Evolutionary conservation across 2,113 vertebrate species (phyloP).

Genomic region (Bubalus kerabau): DNA sequence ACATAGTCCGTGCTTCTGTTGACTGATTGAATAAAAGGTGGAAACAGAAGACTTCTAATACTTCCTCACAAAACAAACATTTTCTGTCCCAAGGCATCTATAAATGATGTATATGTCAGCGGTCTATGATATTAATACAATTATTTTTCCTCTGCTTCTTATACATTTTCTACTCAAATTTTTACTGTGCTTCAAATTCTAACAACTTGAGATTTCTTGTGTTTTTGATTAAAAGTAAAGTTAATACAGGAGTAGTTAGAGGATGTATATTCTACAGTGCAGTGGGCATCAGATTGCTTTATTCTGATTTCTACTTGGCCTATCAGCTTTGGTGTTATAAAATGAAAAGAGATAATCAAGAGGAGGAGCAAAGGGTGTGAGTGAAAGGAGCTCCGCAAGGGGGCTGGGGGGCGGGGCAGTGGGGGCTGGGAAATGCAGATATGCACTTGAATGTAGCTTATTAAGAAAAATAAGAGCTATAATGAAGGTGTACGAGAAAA

Average conservation of each 20-base stretch:
- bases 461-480: not conserved
- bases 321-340: not conserved
- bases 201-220: not conserved
- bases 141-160: not conserved
- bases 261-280: not conserved
- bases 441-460: not conserved
- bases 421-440: not conserved
- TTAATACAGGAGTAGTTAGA: not conserved
- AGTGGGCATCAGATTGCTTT: not conserved
- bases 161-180: not conserved
- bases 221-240: not conserved
- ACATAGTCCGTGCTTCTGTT: not conserved
- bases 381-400: not conserved
- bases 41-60: not conserved
- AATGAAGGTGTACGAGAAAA: not conserved
- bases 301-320: not conserved
- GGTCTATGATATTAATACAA: not conserved
- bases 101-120: not conserved
- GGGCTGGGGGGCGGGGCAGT: rapidly evolving
- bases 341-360: not conserved
- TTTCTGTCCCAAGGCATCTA: not conserved
- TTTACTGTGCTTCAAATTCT: not conserved
- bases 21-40: not conserved
- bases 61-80: not conserved
- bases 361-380: not conserved